Base-by-base conservation (phyloP, 2,113 vertebrate species). In the Pterocles gutturalis region DNA sequence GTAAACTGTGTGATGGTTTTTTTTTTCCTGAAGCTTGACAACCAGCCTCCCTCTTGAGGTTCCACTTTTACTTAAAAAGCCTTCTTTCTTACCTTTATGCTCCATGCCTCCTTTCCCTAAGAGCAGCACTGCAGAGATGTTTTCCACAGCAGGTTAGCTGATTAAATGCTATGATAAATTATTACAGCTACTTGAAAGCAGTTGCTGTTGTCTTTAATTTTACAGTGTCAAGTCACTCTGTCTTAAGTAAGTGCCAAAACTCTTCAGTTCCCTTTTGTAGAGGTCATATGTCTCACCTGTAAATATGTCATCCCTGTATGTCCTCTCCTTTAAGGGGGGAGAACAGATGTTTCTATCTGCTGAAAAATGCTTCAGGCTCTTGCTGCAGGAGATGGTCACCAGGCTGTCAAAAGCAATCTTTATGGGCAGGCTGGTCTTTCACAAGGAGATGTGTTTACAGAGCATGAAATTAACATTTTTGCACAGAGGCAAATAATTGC, bases 391-490 rank as follows among this genome's bases (percentile, higher is more conserved):
- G 95, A 92, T 97, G 96, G 96, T 97, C 84, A 89, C 94, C 31
- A 92, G 95, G 90, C 93, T 97, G 90, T 97, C 97, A 93, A 87
- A 96, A 96, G 75, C 76, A 94, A 75, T 96, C 97, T 97, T 97
- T 96, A 96, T 94, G 94, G 96, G 87, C 75, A 96, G 83, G 73
- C 90, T 96, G 89, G 88, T 97, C 94, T 97, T 97, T 97, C 94
- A 93, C 92, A 96, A 96, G 97, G 95, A 97, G 96, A 96, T 98
- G 97, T 97, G 97, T 97, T 98, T 98, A 98, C 97, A 96, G 96
- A 98, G 97, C 98, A 98, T 98, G 98, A 98, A 98, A 98, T 98
- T 97, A 98, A 97, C 96, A 77, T 97, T 98, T 98, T 97, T 98
- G 95, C 93, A 98, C 89, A 96, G 96, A 97, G 85, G 94, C 96